Conservation (phyloP, 2,888 invertebrate genomes). For the Xestobium rufovillosum region DNA sequence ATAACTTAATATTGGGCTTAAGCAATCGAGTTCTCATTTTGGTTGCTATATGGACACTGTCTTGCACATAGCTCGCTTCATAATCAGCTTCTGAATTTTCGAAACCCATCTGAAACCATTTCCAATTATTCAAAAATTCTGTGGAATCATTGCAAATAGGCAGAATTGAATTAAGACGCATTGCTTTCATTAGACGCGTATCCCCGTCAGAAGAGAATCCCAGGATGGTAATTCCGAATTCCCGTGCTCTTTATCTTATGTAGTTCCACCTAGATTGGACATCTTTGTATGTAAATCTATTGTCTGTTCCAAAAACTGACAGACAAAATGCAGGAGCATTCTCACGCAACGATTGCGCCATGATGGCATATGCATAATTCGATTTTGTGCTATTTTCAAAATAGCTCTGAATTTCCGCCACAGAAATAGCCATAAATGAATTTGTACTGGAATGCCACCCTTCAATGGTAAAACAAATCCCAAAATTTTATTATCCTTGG, state of each 20-base stretch:
- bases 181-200: conserved; percentile 14
- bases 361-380: conserved; percentile 19
- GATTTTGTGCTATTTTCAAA: conserved; percentile 11
- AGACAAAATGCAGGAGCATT: conserved; percentile 20
- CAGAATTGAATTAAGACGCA: too few species aligned
- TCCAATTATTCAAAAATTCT: too few species aligned
- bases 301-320: conserved; percentile 22
- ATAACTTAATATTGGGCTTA: too few species aligned
- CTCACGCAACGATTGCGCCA: conserved; percentile 21
- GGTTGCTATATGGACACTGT: too few species aligned
- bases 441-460: conserved; percentile 16
- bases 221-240: conserved; percentile 12
- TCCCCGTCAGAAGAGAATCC: conserved; percentile 18
- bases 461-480: conserved; percentile 24
- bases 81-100: too few species aligned
- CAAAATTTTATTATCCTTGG: conserved; percentile 22
- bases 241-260: conserved; percentile 13
- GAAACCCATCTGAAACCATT: too few species aligned
- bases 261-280: conserved; percentile 17
- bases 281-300: conserved; percentile 21
- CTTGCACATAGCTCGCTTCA: too few species aligned
- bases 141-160: too few species aligned
- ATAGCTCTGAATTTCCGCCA: conserved; percentile 9
- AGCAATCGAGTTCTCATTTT: too few species aligned
- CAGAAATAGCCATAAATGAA: too few species aligned